Base-by-base conservation (phyloP, 2,888 invertebrate genomes). In the Platynereis dumerilii region DNA sequence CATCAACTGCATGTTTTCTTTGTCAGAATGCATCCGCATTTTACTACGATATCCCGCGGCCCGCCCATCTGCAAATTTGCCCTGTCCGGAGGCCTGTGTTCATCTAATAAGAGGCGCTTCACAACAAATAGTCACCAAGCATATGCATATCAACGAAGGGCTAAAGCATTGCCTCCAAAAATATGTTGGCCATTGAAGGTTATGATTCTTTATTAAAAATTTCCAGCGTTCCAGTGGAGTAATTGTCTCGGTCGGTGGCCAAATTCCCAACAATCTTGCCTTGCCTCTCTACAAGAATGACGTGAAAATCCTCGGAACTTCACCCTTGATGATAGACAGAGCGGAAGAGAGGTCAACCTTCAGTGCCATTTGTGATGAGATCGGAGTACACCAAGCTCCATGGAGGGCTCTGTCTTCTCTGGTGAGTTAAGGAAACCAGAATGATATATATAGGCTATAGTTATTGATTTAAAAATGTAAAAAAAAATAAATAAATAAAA, bases 251-350 rank as follows among this genome's bases (percentile, higher is more conserved):
- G 78, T 80, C 5, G 80, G 80, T 12, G 80, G 80, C 26, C 80
- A 80, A 70, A 79, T 80, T 48, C 80, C 80, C 15, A 80, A 80
- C 71, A 80, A 80, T 68, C 72, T 80, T 42, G 78, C 80, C n/a
- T 69, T 80, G 60, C 78, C 78, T 3, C 72, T 80, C 22, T 69
- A 75, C 67, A 67, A 75, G 55, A 69, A 74, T 52, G 72, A 71
- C 0, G 78, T 75, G 5, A 71, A 67, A 45, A 70, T 80, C 48
- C 70, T 80, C 26, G 80, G 80, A 17, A 80, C 80, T 1, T 72
- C 67, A 53, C 78, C 80, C 3, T 45, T 66, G 22, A 70, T 72
- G 70, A 80, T 80, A 55, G 78, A 80, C 72, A 69, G 67, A 55
- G 80, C 80, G 22, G 80, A 80, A 69, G 77, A 81, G 59, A 64